phyloP scores from a whole-genome alignment of 1,140 invertebrate species.

The Reticulitermes speratus region DNA sequence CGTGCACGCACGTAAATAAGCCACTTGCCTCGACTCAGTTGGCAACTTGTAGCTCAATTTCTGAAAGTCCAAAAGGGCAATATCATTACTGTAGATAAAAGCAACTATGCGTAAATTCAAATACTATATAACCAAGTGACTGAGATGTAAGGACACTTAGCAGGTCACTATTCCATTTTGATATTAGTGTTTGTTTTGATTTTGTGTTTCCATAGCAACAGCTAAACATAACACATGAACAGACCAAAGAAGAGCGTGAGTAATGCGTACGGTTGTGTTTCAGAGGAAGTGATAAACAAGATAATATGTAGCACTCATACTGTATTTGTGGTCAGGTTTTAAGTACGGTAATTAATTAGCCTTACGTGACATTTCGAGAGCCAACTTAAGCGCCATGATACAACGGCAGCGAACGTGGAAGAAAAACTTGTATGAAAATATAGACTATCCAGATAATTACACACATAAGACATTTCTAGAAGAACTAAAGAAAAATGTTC shows the following conservation, averaged over 20 bases:
- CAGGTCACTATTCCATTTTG: background rate
- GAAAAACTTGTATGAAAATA: slow-evolving; percentile 87
- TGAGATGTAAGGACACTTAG: background rate
- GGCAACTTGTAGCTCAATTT: background rate
- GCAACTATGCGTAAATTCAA: background rate
- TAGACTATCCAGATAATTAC: slow-evolving; percentile 87
- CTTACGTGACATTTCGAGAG: too few species aligned
- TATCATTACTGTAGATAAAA: too few species aligned
- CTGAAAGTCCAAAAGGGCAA: background rate
- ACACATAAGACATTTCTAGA: slow-evolving; percentile 82
- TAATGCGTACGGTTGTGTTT: too few species aligned
- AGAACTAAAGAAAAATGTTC: slow-evolving; percentile 81
- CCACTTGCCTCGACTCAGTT: background rate
- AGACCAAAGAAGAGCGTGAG: too few species aligned
- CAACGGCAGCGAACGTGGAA: slow-evolving; percentile 58
- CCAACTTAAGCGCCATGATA: background rate
- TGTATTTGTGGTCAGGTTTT: too few species aligned
- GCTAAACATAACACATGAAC: background rate
- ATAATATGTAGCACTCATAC: too few species aligned
- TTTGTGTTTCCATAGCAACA: background rate
- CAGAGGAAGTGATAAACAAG: too few species aligned
- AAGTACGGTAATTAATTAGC: too few species aligned
- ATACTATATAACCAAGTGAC: background rate
- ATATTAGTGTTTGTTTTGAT: background rate
- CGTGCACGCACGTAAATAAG: background rate